Evolutionary conservation across 1,140 invertebrate genomes (phyloP), one percentile per base, ranked within the genome.

Genomic region (Brachionus rotundiformis): DNA sequence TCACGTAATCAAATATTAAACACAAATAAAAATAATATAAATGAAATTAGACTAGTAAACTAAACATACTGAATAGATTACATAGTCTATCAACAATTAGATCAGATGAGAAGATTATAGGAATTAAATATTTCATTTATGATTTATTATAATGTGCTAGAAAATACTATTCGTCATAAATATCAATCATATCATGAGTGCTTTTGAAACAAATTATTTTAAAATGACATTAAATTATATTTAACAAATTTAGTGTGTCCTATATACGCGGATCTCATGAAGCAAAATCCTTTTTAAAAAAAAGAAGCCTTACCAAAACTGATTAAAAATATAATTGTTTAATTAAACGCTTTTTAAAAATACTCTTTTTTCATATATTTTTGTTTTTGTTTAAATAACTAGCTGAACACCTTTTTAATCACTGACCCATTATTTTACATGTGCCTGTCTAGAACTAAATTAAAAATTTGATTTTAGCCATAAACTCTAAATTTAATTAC

Each of bases 41-140:
- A 54, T 16, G 27, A 29, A 63, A 29, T 63, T 27, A 63, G 61
- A 63, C n/a, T 63, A 63, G 25, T 63, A 63, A 63, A 33, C 61
- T 63, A 63, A 54, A 54, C 47, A 54, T 16, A 54, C 47, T 54
- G 47, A 54, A 54, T 54, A 19, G 47, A 54, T 54, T 54, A 54
- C 47, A 54, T 16, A 63, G 61, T 63, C 61, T 63, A 63, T 29
- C 61, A 63, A 63, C 61, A 63, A 63, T 63, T 29, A 63, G 29
- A 54, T 29, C 25, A 63, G 29, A 29, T 63, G 29, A 29, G 25
- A 29, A 63, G 61, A 63, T 29, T 63, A 63, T 63, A 63, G 29
- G 61, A 63, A 63, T 29, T 63, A 29, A 63, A 63, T 63, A 63
- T 63, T 63, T 63, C 61, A 31, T 63, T 63, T 63, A 63, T 63